Conservation (phyloP, 2,797 vertebrate species). For the Malacoctenus gilli region DNA sequence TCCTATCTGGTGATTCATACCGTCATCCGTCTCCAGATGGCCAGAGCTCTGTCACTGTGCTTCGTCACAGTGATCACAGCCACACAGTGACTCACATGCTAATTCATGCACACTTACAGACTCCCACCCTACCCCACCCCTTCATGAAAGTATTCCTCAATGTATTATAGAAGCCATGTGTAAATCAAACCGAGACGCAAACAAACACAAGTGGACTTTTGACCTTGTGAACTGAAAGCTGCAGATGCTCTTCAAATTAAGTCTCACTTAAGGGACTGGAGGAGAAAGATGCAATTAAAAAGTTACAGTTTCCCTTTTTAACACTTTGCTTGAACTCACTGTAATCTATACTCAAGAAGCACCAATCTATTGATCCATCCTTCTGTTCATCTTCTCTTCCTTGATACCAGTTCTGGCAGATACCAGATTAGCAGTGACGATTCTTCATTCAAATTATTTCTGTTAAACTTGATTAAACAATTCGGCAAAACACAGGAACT, state of each 20-base stretch:
- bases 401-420: too few species aligned
- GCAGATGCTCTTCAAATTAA: slow-evolving; percentile 16
- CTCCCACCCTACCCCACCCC: background rate
- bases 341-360: slow-evolving; percentile 7
- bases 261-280: slow-evolving; percentile 18
- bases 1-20: slow-evolving; percentile 67
- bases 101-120: slow-evolving; percentile 31
- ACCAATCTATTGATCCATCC: too few species aligned
- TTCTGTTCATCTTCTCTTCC: too few species aligned
- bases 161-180: slow-evolving; percentile 5
- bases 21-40: slow-evolving; percentile 78
- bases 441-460: too few species aligned
- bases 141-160: background rate
- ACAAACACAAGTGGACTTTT: slow-evolving; percentile 11
- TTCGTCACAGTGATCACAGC: slow-evolving; percentile 66
- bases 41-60: slow-evolving; percentile 65
- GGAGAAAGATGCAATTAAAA: background rate
- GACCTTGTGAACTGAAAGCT: slow-evolving; percentile 20
- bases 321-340: slow-evolving; percentile 14
- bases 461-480: too few species aligned
- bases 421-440: too few species aligned
- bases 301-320: slow-evolving; percentile 15
- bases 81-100: slow-evolving; percentile 43
- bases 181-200: background rate
- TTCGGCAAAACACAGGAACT: too few species aligned